Conservation (phyloP, 2,888 invertebrate species). For the Tipula vernalis region DNA sequence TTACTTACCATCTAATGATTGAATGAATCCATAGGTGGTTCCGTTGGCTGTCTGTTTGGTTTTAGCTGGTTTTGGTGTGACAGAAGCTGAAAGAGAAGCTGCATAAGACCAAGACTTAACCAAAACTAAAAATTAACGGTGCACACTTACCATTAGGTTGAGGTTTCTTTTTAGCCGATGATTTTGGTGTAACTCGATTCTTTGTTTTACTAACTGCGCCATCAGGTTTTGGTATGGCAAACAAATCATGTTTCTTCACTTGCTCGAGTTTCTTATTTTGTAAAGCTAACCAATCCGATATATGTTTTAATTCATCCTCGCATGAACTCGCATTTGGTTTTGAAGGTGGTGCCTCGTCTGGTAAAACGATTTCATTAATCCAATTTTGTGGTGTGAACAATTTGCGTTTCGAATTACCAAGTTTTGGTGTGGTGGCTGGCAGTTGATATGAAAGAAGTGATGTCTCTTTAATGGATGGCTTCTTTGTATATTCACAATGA, state of each 20-base stretch:
- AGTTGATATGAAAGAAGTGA: constrained; percentile 13
- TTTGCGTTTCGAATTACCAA: constrained; percentile 22
- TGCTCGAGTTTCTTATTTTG: background rate
- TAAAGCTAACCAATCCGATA: background rate
- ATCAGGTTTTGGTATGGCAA: background rate
- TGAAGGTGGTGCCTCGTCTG: background rate
- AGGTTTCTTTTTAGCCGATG: no score
- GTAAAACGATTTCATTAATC: constrained; percentile 15
- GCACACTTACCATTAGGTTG: no score
- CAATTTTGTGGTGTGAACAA: constrained; percentile 27
- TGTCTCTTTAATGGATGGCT: constrained; percentile 24
- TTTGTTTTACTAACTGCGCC: no score
- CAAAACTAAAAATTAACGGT: no score
- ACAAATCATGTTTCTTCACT: background rate
- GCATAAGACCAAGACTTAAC: no score
- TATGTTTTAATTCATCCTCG: background rate
- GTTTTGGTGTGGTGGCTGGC: constrained; percentile 15
- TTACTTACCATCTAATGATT: constrained; percentile 28
- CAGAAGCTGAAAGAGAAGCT: no score
- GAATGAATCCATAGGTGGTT: constrained; percentile 25
- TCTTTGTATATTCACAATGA: constrained; percentile 22
- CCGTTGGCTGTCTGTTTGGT: constrained; percentile 6
- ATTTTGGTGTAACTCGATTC: no score
- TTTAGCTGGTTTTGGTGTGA: constrained; percentile 16
- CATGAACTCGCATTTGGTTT: background rate